Base-by-base conservation (phyloP, 2,113 vertebrate genomes). In the Oryzias curvinotus region DNA sequence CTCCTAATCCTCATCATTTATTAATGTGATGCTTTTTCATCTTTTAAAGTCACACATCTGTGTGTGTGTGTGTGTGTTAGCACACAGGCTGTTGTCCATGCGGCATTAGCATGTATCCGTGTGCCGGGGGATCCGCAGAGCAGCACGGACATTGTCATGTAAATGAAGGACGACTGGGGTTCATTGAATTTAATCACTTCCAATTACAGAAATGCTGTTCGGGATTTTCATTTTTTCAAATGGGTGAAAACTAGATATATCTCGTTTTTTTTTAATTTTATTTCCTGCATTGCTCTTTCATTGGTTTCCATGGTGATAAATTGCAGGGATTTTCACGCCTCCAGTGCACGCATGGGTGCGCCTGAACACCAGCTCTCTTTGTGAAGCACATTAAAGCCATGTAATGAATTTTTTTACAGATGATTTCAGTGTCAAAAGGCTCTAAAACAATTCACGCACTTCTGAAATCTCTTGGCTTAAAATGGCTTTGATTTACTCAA, bases 1-100 rank as follows among this genome's bases (percentile, higher is more conserved):
- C 71, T 73, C 75, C 75, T 68, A 71, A 82, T 78, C 70, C 77
- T 75, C 58, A 82, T 87, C 60, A 85, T 77, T 85, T 82, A 86
- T 89, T 87, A 77, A 85, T 82, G 68, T 25, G 30, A 12, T 5
- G 41, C 7, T 73, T 65, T 36, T 77, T 64, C 55, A 63, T 82
- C 57, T 67, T 23, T 6, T 16, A 59, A 65, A 41, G 17, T 55
- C 28, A 43, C 48, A 44, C 51, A 6, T 23, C 41, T 6, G 42
- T 55, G 56, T 47, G n/a, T n/a, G n/a, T n/a, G n/a, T 23, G 21
- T 23, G 3, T 19, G 19, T 25, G 30, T 36, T 5, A n/a, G 47
- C 14, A 30, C 25, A 52, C 47, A 0, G 45, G 52, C 54, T 8
- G 54, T 28, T 41, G 58, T 62, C 36, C 45, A 5, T 21, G 62